Conservation (phyloP, 2,888 invertebrate genomes). For the Autographa gamma region DNA sequence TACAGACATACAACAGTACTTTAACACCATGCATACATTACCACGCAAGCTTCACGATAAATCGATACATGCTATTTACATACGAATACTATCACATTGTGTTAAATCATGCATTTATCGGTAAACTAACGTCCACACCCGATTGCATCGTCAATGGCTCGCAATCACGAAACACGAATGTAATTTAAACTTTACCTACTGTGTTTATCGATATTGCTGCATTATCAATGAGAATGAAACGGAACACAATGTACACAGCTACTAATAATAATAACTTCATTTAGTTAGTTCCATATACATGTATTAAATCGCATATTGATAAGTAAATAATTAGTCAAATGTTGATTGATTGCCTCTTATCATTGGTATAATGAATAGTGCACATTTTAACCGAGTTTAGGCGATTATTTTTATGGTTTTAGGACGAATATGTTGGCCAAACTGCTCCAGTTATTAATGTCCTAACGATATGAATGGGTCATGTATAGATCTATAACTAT, state of each 20-base stretch:
- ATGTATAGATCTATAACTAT: not conserved
- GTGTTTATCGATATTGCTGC: constrained; percentile 10
- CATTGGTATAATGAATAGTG: constrained; percentile 30
- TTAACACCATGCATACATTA: constrained; percentile 21
- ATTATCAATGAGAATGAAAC: constrained; percentile 39
- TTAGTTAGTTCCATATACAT: constrained; percentile 25
- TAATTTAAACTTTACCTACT: constrained; percentile 28
- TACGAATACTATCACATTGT: constrained; percentile 24
- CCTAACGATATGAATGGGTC: not conserved
- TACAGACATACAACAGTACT: constrained; percentile 54
- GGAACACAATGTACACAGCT: constrained; percentile 19
- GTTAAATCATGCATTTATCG: constrained; percentile 34
- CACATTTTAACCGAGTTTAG: constrained; percentile 10
- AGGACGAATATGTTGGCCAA: not conserved
- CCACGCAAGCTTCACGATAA: constrained; percentile 25
- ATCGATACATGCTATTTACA: constrained; percentile 32
- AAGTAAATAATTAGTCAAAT: constrained; percentile 68
- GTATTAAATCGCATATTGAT: constrained; percentile 55
- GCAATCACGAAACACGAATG: constrained; percentile 30
- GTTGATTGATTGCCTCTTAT: constrained; percentile 66
- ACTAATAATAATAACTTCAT: constrained; percentile 50
- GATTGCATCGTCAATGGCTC: constrained; percentile 32
- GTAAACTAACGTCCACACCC: constrained; percentile 28
- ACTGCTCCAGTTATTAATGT: not conserved
- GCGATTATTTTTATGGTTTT: constrained; percentile 36